Evolutionary conservation across 2,797 vertebrate genomes (phyloP), one percentile per base, ranked within the genome.

Genomic region (Tangara arthus): DNA sequence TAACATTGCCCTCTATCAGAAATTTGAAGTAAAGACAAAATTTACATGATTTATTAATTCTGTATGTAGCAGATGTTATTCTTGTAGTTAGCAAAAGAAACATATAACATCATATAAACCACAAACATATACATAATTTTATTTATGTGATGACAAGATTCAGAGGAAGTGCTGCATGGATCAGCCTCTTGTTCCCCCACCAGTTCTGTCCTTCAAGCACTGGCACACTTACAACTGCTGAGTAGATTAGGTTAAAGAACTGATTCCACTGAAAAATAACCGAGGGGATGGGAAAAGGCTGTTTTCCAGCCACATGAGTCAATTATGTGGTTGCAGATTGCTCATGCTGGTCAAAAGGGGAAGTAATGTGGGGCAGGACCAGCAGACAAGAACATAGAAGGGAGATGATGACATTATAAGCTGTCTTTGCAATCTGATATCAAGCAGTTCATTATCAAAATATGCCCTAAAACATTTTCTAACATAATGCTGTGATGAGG

Each of bases 1-100:
- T 85, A 93, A 97, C 65, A 94, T 95, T 95, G 95, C 96, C 95
- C 91, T 95, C 95, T 95, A 94, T 20, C 96, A 95, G 89, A 93
- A 88, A 70, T 86, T 71, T 57, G 72, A 85, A 90, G 93, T 35
- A 96, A 93, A 90, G 85, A 85, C 66, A 87, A 75, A 87, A 61
- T 28, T 32, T 63, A 49, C 50, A 37, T 26, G 23, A 66, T 66
- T 57, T 84, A 66, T 52, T 57, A 72, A 30, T 47, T 82, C 64
- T 68, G 53, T 50, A 37, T 42, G 35, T 41, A 79, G 42, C 50
- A 86, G 59, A 39, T 44, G 17, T 42, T 78, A 87, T 46, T 82
- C n/a, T 23, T 47, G 44, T 32, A 53, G 37, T 37, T 82, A 64
- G 32, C 21, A 64, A 42, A 80, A 75, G n/a, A 87, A 80, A 64